Evolutionary conservation across 2,113 vertebrate species (phyloP), one percentile per base, ranked within the genome.

Genomic region (Butastur rufipennis): DNA sequence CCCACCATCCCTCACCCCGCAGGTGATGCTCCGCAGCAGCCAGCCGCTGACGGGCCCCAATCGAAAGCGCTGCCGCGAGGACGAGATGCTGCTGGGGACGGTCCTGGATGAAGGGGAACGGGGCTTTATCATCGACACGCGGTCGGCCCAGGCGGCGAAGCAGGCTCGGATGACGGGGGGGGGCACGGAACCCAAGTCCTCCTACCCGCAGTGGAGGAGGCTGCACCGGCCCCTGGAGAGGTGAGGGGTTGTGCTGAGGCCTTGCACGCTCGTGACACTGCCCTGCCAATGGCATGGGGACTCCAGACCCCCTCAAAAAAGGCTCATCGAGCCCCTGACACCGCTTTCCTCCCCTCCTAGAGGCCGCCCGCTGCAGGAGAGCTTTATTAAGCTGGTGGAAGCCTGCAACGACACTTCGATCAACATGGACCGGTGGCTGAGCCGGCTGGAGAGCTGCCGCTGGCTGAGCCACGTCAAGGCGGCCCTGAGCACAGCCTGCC

Each of bases 391-490:
- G 68, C 95, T 99, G 93, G 98, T 98, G 63, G 99, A 99, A 72
- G 98, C 99, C 10, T 99, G 98, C 48, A 74, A 95, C 0, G 99
- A 99, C 6, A 62, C 94, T 25, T 97, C 98, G 0, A 67, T 95
- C 42, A 98, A 90, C 88, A 98, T 98, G 98, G 98, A 99, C 67
- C 98, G 98, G 13, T 99, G 99, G 99, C 98, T 99, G 87, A 98
- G 97, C 96, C 27, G 52, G 52, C 52, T 53, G 52, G 99, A 99
- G 67, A 96, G 98, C 95, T 99, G 98, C 80, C 98, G 95, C 90
- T 99, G 99, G 99, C 98, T 99, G 90, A 93, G 98, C 40, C 98
- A 99, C 21, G 97, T 99, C 96, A 98, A 99, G 71, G 98, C 97
- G 1, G 98, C 98, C 3, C 97, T 99, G 89, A 98, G 98, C 67